Evolutionary conservation across 2,797 vertebrate species (phyloP).

Genomic region (Todus mexicanus): DNA sequence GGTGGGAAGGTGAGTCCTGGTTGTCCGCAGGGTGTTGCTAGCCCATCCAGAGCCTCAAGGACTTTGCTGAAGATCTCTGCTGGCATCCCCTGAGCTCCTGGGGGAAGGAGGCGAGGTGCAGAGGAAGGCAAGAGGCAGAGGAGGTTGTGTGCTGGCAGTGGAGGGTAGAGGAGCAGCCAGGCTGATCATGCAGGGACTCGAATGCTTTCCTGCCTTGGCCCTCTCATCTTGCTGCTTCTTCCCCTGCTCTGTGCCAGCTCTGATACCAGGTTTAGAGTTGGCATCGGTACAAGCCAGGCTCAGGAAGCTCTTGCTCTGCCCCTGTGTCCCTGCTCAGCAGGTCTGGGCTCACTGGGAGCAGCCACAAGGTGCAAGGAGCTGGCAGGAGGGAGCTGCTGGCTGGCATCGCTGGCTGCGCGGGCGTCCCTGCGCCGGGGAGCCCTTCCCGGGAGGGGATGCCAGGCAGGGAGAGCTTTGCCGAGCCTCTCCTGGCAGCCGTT

Average conservation of each 20-base stretch:
- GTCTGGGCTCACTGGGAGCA: neutral
- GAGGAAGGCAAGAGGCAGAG: neutral
- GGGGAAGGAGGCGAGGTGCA: neutral
- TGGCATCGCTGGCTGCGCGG: neutral
- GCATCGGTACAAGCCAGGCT: neutral
- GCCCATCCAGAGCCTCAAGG: neutral
- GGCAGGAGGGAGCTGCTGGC: neutral
- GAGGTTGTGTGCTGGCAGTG: neutral
- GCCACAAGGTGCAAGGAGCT: neutral
- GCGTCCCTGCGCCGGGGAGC: neutral
- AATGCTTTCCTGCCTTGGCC: neutral
- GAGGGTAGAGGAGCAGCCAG: neutral
- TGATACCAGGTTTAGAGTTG: neutral
- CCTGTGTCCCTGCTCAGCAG: neutral
- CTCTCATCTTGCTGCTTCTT: neutral
- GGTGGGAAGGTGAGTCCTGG: neutral
- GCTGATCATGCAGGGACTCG: accelerated
- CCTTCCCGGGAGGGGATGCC: neutral
- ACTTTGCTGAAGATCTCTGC: neutral
- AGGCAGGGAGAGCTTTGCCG: neutral
- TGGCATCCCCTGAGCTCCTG: neutral
- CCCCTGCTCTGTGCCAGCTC: neutral
- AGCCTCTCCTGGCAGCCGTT: neutral
- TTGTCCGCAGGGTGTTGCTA: neutral
- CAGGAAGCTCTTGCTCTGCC: neutral